Conservation (phyloP, 2,888 invertebrate genomes). For the Gonocerus acuteangulatus region DNA sequence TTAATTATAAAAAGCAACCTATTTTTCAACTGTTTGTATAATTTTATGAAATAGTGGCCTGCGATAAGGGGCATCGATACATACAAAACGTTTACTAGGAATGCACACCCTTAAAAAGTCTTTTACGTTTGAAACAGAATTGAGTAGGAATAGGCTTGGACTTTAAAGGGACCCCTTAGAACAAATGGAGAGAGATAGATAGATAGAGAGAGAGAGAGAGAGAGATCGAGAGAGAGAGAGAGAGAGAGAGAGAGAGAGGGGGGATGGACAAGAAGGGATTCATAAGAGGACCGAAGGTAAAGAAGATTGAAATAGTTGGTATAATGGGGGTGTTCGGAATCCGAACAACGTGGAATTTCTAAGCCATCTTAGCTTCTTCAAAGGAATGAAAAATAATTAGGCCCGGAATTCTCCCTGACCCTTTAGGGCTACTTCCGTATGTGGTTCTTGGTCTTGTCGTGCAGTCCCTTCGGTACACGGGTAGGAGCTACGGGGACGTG, state of each 20-base stretch:
- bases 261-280: neutral
- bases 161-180: neutral
- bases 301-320: conserved; percentile 25
- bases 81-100: no score
- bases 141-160: no score
- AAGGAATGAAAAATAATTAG: conserved; percentile 26
- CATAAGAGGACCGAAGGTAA: conserved; percentile 21
- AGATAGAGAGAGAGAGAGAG: no score
- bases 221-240: neutral
- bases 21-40: no score
- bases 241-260: conserved; percentile 10
- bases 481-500: no score
- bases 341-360: no score
- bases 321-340: neutral
- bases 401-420: conserved; percentile 1
- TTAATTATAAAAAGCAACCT: no score
- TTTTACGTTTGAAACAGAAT: no score
- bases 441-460: neutral
- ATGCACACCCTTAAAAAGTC: no score
- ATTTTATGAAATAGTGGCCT: no score
- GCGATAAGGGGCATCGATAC: no score
- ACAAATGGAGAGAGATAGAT: conserved; percentile 20
- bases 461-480: conserved; percentile 77
- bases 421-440: neutral
- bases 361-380: neutral